phyloP scores from a whole-genome alignment of 2,113 vertebrate species.

The Amphiprion percula region DNA sequence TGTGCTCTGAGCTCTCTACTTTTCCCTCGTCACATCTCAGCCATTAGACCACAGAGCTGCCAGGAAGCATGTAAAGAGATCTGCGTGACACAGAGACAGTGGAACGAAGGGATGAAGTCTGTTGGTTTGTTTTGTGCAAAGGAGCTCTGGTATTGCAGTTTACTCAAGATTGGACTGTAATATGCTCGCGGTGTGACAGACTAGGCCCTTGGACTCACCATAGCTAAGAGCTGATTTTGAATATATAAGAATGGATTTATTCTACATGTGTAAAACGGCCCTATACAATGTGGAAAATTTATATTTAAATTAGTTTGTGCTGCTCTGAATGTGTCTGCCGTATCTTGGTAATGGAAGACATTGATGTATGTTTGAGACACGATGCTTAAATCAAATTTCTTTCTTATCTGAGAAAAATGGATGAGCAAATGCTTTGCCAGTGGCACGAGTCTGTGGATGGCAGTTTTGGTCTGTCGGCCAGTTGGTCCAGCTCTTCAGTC shows the following conservation, averaged over 20 bases:
- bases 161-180: constrained; percentile 19
- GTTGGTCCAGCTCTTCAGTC: neutral
- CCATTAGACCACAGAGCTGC: constrained; percentile 74
- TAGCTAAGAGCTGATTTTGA: constrained; percentile 20
- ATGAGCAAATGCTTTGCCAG: neutral
- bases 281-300: neutral
- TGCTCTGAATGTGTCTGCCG: neutral
- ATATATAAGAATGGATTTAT: neutral
- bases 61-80: constrained; percentile 65
- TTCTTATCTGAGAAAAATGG: constrained; percentile 4
- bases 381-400: neutral
- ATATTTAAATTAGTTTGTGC: neutral
- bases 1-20: constrained; percentile 44
- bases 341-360: neutral
- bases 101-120: constrained; percentile 45
- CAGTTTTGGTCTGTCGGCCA: neutral
- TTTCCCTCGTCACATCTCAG: constrained; percentile 51
- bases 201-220: neutral
- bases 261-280: neutral
- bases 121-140: constrained; percentile 40
- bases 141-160: constrained; percentile 24
- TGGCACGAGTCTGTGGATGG: neutral
- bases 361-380: neutral
- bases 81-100: constrained; percentile 37
- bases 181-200: constrained; percentile 1